These are phyloP conservation scores for Diaphora mendica DNA, from an alignment of 2,888 invertebrate genomes.

Conservation along the genomic window DNA sequence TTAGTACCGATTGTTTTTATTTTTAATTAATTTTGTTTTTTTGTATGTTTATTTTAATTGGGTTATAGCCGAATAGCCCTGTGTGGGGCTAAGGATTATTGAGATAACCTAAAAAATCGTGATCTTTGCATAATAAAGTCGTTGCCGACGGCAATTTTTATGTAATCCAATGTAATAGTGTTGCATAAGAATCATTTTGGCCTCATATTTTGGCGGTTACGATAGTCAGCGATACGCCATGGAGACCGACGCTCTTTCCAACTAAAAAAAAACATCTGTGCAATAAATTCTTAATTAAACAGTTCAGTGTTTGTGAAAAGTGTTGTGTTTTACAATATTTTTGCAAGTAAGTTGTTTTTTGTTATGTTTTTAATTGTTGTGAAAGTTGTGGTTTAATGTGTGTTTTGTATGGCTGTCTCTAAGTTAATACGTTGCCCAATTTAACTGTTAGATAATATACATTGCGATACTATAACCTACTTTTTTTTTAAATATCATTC, in stretches of 20 bases:
- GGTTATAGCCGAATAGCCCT: slow-evolving; percentile 7
- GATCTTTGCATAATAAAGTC: slow-evolving; percentile 57
- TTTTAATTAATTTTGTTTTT: neutral
- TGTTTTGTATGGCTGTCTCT: slow-evolving; percentile 30
- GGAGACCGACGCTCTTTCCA: slow-evolving; percentile 67
- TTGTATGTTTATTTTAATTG: neutral
- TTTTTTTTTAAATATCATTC: slow-evolving; percentile 50
- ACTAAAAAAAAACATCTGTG: slow-evolving; percentile 52
- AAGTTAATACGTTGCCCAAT: slow-evolving; percentile 49
- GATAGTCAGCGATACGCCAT: slow-evolving; percentile 73
- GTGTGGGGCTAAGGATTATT: slow-evolving; percentile 55
- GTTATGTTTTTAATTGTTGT: slow-evolving; percentile 21
- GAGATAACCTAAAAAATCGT: slow-evolving; percentile 63
- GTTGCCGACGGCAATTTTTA: slow-evolving; percentile 79
- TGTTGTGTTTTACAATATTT: slow-evolving; percentile 39
- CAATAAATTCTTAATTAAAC: slow-evolving; percentile 31
- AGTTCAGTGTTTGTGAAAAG: slow-evolving; percentile 44
- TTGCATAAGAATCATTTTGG: slow-evolving; percentile 78
- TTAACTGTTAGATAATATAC: slow-evolving; percentile 52
- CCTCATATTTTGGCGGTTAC: slow-evolving; percentile 81
- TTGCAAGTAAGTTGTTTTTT: slow-evolving; percentile 40
- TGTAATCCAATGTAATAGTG: slow-evolving; percentile 81
- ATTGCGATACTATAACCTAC: slow-evolving; percentile 50
- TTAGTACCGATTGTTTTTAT: slow-evolving; percentile 1
- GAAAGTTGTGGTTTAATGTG: slow-evolving; percentile 37